These are phyloP conservation scores for Eurosta solidaginis DNA, from an alignment of 1,140 invertebrate genomes.

Conservation along the genomic window DNA sequence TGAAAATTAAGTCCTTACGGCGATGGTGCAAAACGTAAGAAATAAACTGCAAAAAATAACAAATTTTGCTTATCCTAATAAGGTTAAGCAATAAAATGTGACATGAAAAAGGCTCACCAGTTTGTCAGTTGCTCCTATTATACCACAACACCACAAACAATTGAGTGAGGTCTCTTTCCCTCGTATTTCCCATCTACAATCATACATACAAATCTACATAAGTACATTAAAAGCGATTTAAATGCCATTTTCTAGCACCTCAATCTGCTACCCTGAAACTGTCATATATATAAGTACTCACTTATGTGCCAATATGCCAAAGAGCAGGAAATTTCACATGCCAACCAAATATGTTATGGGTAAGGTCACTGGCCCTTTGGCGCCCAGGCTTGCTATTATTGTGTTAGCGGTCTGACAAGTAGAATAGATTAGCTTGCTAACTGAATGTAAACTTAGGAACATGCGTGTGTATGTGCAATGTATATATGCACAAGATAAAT, in stretches of 20 bases:
- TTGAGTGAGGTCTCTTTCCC: no score
- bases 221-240: conserved; percentile 1
- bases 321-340: conserved; percentile 7
- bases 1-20: no score
- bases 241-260: not conserved
- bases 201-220: not conserved
- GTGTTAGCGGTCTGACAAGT: conserved; percentile 13
- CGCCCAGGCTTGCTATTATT: not conserved
- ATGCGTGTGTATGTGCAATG: not conserved
- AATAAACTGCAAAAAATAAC: no score
- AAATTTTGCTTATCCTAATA: no score
- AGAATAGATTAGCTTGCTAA: not conserved
- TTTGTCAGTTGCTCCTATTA: not conserved
- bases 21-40: no score
- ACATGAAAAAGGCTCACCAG: not conserved
- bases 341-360: not conserved
- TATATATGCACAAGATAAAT: no score
- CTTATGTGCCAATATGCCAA: not conserved
- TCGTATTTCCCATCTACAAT: no score
- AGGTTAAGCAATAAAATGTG: not conserved
- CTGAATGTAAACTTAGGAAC: not conserved
- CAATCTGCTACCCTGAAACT: not conserved
- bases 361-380: not conserved
- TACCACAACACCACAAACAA: no score
- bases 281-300: no score